Percentiles rank a stretch among this genome's conserved stretches.
phyloP scores from a whole-genome alignment of 2,797 vertebrate genomes.

The Falco columbarius region DNA sequence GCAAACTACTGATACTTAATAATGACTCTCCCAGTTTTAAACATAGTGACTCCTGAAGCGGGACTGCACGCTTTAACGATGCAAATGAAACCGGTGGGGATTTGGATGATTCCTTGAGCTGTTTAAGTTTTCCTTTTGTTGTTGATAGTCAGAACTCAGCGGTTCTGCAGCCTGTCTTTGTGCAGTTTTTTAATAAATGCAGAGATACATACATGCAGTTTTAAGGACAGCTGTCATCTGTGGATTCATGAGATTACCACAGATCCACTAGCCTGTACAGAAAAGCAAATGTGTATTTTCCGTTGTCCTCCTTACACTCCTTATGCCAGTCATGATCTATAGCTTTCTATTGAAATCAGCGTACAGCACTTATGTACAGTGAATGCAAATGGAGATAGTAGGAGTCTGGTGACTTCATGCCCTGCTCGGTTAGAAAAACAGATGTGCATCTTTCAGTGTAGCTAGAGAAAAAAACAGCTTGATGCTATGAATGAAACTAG shows the following conservation, averaged over 20 bases:
- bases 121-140: not conserved
- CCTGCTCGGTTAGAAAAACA: not conserved
- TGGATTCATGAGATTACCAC: not conserved
- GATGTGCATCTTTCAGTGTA: not conserved
- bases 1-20: not conserved
- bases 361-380: not conserved
- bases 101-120: not conserved
- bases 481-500: not conserved
- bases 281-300: not conserved
- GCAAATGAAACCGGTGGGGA: not conserved
- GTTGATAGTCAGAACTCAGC: not conserved
- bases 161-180: not conserved
- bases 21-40: not conserved
- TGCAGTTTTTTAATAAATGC: not conserved
- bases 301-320: not conserved
- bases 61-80: not conserved
- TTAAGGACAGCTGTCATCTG: not conserved
- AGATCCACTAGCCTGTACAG: not conserved
- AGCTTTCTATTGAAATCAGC: not conserved
- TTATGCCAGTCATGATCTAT: not conserved
- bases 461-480: not conserved
- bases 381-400: not conserved
- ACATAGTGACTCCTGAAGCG: not conserved
- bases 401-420: not conserved
- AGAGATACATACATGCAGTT: not conserved